A percentile compares a stretch with the other conserved stretches of the same genome.
Conservation (phyloP, 1,140 invertebrate genomes). For the Idris sp. region DNA sequence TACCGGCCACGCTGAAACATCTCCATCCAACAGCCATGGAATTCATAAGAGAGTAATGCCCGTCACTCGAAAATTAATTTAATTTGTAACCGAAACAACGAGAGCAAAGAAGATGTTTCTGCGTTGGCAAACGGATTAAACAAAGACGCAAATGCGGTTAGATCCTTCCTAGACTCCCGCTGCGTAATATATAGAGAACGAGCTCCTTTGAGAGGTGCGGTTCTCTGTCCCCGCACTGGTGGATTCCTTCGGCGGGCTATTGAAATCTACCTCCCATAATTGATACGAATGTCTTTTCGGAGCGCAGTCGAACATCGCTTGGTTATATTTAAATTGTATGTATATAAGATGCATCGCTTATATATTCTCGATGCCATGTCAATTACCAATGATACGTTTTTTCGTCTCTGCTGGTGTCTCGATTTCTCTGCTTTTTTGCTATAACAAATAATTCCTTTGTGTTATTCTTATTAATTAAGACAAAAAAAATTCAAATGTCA, state of each 20-base stretch:
- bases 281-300: slow-evolving; percentile 78
- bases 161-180: slow-evolving; percentile 59
- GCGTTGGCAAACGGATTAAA: not conserved
- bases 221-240: slow-evolving; percentile 62
- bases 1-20: slow-evolving; percentile 52
- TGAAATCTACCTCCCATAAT: slow-evolving; percentile 73
- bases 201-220: slow-evolving; percentile 64
- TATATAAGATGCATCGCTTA: slow-evolving; percentile 63
- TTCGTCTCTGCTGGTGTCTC: slow-evolving; percentile 58
- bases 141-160: slow-evolving; percentile 27
- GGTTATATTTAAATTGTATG: slow-evolving; percentile 66
- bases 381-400: slow-evolving; percentile 64
- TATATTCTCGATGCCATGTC: slow-evolving; percentile 65
- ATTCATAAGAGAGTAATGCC: slow-evolving; percentile 69
- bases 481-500: too few relatives aligned
- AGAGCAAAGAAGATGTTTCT: slow-evolving; percentile 31
- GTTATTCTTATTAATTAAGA: too few relatives aligned
- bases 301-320: slow-evolving; percentile 60
- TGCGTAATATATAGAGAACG: slow-evolving; percentile 66
- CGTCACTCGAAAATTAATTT: slow-evolving; percentile 68
- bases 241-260: slow-evolving; percentile 61
- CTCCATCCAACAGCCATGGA: slow-evolving; percentile 62
- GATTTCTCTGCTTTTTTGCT: slow-evolving; percentile 55
- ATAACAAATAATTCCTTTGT: too few relatives aligned
- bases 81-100: slow-evolving; percentile 68